These are phyloP conservation scores for Lepidonotus clava DNA, from an alignment of 2,888 invertebrate species.

Conservation along the genomic window DNA sequence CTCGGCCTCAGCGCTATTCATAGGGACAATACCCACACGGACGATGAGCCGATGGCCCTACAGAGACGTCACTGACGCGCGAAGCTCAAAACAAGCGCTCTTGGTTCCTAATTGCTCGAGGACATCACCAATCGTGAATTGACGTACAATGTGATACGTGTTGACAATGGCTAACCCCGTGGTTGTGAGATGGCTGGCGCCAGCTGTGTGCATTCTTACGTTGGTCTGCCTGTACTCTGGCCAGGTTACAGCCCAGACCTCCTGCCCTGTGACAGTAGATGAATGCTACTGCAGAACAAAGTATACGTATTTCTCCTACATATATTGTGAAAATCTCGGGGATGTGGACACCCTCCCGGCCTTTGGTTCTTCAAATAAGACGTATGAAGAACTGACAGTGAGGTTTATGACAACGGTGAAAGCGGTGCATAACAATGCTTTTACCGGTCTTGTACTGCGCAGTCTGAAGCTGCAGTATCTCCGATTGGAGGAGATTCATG, in stretches of 20 bases:
- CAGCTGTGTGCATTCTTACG: neutral
- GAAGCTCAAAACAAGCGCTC: too few relatives aligned
- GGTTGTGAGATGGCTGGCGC: too few relatives aligned
- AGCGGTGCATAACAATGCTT: slow-evolving; percentile 55
- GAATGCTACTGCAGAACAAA: slow-evolving; percentile 57
- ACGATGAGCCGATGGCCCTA: too few relatives aligned
- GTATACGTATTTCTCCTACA: slow-evolving; percentile 51
- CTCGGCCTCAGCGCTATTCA: too few relatives aligned
- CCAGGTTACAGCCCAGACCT: neutral
- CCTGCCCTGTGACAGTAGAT: neutral
- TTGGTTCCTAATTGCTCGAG: too few relatives aligned
- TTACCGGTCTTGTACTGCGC: slow-evolving; percentile 52
- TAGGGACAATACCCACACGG: too few relatives aligned
- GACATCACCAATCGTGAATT: too few relatives aligned
- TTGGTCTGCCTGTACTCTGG: neutral
- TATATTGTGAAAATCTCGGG: slow-evolving; percentile 60
- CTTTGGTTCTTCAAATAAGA: slow-evolving; percentile 51
- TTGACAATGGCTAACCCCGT: too few relatives aligned
- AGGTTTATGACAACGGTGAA: slow-evolving; percentile 41
- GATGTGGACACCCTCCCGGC: slow-evolving; percentile 42
- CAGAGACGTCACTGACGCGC: too few relatives aligned
- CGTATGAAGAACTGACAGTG: slow-evolving; percentile 57
- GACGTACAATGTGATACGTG: too few relatives aligned
- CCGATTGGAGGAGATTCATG: neutral
- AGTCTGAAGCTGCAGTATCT: slow-evolving; percentile 55